Evolutionary conservation across 2,888 invertebrate species (phyloP), one percentile per base, ranked within the genome.

Genomic region (Rhabditophanes sp.): DNA sequence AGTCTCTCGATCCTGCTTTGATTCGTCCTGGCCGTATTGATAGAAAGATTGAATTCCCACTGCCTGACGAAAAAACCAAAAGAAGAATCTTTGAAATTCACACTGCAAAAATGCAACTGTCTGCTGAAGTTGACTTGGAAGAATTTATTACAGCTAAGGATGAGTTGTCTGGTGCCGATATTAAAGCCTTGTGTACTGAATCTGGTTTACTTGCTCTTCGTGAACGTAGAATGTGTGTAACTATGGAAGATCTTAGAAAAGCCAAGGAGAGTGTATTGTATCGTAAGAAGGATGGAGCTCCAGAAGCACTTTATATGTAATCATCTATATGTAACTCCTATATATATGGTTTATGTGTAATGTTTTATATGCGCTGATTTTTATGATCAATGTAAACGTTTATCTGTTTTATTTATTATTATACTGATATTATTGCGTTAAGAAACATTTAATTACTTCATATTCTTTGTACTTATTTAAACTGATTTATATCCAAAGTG

Each of bases 101-200:
- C 69, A 96, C 96, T 1, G 83, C 83, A n/a, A 75, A 87, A 47
- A 99, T 99, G 96, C 99, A 93, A 0, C 71, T 99, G 38, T 79
- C 90, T 7, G 81, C 80, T 42, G 90, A 96, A 70, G 96, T 99
- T 6, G 85, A 88, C 65, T 74, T 99, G 8, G 84, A 82, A 40
- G 93, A 96, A 67, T 76, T 93, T 32, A 88, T 99, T 45, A 87
- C 90, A 83, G 84, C 93, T 3, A 99, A 99, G 67, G 96, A 99
- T 73, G 96, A 99, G 71, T 75, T 99, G 11, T 93, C 90, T 33
- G 96, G 96, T 14, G 72, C 72, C 30, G 72, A 72, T 54, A 70
- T 72, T 40, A 72, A 73, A 81, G 96, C 96, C 11, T 93, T 99
- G 67, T 99, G 96, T 68, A 99, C 96, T 6, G 96, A 96, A 73